Evolutionary conservation across 1,140 invertebrate genomes (phyloP).

Genomic region (Chrysoperla carnea): DNA sequence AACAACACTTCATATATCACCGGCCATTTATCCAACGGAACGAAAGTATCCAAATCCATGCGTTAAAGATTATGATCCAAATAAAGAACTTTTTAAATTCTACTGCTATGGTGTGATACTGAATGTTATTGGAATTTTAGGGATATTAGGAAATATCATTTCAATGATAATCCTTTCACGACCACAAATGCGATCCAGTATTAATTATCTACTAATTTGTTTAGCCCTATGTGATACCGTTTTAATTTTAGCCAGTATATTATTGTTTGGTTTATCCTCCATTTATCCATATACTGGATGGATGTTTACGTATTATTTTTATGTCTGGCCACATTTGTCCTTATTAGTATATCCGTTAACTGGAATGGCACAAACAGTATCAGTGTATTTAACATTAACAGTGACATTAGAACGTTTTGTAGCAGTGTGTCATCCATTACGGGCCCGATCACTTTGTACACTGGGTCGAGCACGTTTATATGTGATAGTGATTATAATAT

Average conservation of each 20-base stretch:
- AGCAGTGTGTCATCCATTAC: slow-evolving; percentile 86
- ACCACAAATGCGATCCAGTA: slow-evolving; percentile 85
- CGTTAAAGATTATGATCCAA: slow-evolving; percentile 25
- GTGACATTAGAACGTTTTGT: slow-evolving; percentile 93
- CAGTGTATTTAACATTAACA: slow-evolving; percentile 86
- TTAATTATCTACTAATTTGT: slow-evolving; percentile 82
- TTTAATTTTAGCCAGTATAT: slow-evolving; percentile 68
- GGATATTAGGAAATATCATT: slow-evolving; percentile 76
- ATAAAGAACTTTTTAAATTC: slow-evolving; percentile 50
- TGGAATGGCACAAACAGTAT: slow-evolving; percentile 77
- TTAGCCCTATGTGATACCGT: slow-evolving; percentile 81
- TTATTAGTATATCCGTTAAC: slow-evolving; percentile 73
- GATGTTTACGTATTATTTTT: slow-evolving; percentile 60
- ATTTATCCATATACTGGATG: slow-evolving; percentile 63
- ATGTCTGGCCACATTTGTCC: slow-evolving; percentile 63
- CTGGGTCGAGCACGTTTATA: slow-evolving; percentile 74
- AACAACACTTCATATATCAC: background rate
- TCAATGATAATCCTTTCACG: slow-evolving; percentile 80
- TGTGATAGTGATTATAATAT: slow-evolving; percentile 62
- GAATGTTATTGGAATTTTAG: slow-evolving; percentile 63
- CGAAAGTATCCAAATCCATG: slow-evolving; percentile 8
- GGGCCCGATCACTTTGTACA: slow-evolving; percentile 76
- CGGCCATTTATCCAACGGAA: background rate
- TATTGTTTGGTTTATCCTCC: slow-evolving; percentile 72
- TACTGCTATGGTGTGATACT: slow-evolving; percentile 70